Evolutionary conservation across 2,888 invertebrate species (phyloP).

Genomic region (Andrena fulva): DNA sequence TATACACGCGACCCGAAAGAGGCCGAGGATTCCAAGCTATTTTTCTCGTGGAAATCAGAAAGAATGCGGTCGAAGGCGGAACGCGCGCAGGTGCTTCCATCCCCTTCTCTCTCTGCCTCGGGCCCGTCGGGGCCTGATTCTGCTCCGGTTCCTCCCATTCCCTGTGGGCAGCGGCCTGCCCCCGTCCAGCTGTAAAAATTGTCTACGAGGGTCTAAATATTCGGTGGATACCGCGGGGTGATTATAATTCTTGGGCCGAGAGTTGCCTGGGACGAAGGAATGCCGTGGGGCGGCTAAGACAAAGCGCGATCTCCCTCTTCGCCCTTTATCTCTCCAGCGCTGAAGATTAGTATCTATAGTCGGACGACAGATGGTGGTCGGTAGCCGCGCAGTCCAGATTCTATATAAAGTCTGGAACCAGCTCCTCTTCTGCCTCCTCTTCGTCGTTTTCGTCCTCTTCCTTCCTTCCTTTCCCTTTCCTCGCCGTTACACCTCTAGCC

Average conservation of each 20-base stretch:
- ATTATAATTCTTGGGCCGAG: conserved; percentile 77
- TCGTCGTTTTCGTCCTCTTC: background rate
- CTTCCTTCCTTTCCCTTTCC: conserved; percentile 6
- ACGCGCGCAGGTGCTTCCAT: conserved; percentile 59
- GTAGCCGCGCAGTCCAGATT: conserved; percentile 73
- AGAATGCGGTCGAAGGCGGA: conserved; percentile 58
- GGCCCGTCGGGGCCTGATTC: background rate
- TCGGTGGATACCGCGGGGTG: conserved; percentile 72
- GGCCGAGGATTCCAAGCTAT: conserved; percentile 50
- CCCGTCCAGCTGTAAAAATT: conserved; percentile 63
- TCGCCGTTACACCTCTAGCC: conserved; percentile 5
- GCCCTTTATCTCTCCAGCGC: conserved; percentile 72
- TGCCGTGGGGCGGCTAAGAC: conserved; percentile 78
- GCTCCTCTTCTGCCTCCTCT: conserved; percentile 38
- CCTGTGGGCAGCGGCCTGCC: background rate
- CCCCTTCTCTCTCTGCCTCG: conserved; percentile 6
- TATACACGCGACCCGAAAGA: conserved; percentile 28
- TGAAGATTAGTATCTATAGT: conserved; percentile 79
- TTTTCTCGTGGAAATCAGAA: conserved; percentile 61
- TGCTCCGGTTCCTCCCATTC: background rate
- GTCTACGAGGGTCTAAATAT: conserved; percentile 75
- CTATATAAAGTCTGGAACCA: conserved; percentile 71
- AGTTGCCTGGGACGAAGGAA: conserved; percentile 75
- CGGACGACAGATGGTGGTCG: conserved; percentile 79
- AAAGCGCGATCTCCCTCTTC: conserved; percentile 73